Evolutionary conservation across 2,888 invertebrate species (phyloP).

Genomic region (Sesia bembeciformis): DNA sequence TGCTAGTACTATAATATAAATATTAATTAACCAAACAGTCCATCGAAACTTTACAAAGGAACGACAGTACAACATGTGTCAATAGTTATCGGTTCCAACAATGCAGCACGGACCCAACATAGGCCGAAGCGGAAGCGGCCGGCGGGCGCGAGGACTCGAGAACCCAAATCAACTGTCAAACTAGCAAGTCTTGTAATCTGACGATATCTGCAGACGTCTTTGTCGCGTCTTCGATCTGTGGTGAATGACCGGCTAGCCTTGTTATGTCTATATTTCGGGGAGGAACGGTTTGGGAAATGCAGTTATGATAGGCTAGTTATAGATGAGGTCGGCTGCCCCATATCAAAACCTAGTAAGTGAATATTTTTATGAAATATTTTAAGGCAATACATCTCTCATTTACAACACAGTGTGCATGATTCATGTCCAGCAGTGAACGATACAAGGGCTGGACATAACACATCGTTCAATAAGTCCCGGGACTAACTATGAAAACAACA

Average conservation of each 20-base stretch:
- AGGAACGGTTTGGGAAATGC: not conserved
- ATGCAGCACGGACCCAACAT: too few species aligned
- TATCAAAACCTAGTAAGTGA: too few species aligned
- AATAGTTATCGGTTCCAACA: conserved; percentile 31
- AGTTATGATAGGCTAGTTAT: not conserved
- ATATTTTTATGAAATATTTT: too few species aligned
- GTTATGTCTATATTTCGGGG: not conserved
- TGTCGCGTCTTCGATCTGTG: conserved; percentile 51
- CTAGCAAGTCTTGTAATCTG: conserved; percentile 45
- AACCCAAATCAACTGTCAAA: conserved; percentile 71
- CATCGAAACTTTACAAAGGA: conserved; percentile 3
- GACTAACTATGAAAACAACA: too few species aligned
- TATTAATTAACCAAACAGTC: not conserved
- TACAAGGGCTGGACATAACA: too few species aligned
- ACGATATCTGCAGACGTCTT: conserved; percentile 57
- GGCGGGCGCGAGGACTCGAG: conserved; percentile 39
- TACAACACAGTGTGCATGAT: too few species aligned
- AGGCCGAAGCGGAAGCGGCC: conserved; percentile 38
- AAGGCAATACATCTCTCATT: too few species aligned
- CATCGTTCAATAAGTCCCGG: too few species aligned
- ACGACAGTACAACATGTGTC: conserved; percentile 27
- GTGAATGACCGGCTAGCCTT: conserved; percentile 4
- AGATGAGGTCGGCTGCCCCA: too few species aligned
- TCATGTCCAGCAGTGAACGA: too few species aligned
- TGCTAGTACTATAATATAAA: too few species aligned